Evolutionary conservation across 2,888 invertebrate genomes (phyloP).

Genomic region (Drosophila mulleri): DNA sequence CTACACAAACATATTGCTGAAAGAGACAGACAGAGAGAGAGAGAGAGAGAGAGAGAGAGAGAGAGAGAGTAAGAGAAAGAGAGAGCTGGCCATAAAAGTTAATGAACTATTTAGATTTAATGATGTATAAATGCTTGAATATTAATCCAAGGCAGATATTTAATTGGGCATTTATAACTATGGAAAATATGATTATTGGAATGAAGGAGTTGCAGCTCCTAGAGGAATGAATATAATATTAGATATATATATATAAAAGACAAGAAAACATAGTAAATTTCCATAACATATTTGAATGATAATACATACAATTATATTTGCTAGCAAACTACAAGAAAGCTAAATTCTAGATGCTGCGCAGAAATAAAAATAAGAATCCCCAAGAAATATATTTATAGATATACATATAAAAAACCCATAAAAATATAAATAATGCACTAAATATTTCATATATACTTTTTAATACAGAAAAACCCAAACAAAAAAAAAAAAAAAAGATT

Average conservation of each 20-base stretch:
- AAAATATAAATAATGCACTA: too few species aligned
- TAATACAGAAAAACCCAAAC: neutral
- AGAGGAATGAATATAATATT: too few species aligned
- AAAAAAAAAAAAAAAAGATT: neutral
- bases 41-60: neutral
- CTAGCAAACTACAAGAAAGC: neutral
- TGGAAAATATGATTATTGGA: neutral
- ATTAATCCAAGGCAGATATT: neutral
- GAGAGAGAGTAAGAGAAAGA: neutral
- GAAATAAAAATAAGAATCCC: too few species aligned
- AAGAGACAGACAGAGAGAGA: neutral
- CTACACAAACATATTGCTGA: conserved; percentile 1
- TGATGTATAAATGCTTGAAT: neutral
- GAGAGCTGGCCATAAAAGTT: neutral
- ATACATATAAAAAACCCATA: too few species aligned
- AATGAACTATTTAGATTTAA: conserved; percentile 8
- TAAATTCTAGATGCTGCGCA: too few species aligned
- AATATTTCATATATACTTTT: neutral
- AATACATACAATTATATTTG: neutral
- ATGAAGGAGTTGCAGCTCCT: too few species aligned
- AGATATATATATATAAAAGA: too few species aligned
- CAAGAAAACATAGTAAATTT: too few species aligned
- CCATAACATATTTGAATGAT: neutral
- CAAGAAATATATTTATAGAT: too few species aligned
- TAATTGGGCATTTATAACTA: neutral